Evolutionary conservation across 2,888 invertebrate species (phyloP).

Genomic region (Carabus problematicus): DNA sequence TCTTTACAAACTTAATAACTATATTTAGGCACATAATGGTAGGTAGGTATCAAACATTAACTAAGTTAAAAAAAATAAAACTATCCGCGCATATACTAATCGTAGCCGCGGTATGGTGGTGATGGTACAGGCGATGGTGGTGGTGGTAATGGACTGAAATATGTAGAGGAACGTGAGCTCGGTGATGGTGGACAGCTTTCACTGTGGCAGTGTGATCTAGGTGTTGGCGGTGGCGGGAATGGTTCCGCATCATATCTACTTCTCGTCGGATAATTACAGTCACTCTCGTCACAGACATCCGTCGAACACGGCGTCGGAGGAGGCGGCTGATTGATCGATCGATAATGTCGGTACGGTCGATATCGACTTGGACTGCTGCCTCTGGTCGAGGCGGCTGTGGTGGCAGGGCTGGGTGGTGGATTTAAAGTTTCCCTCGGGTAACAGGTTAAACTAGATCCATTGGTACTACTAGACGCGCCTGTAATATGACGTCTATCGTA

Average conservation of each 20-base stretch:
- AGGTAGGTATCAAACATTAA: constrained; percentile 23
- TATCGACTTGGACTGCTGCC: constrained; percentile 68
- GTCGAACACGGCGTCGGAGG: constrained; percentile 96
- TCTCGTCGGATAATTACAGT: constrained; percentile 72
- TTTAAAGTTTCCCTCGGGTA: constrained; percentile 89
- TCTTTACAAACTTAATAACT: constrained; percentile 16
- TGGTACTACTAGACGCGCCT: constrained; percentile 73
- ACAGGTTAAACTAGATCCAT: constrained; percentile 63
- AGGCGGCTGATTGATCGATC: constrained; percentile 80
- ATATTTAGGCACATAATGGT: constrained; percentile 40
- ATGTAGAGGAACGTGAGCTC: constrained; percentile 79
- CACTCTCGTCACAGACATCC: constrained; percentile 91
- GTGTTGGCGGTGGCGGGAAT: constrained; percentile 79
- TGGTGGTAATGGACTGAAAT: constrained; percentile 81
- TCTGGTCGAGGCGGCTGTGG: constrained; percentile 67
- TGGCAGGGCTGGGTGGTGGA: constrained; percentile 90
- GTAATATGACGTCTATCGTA: constrained; percentile 72
- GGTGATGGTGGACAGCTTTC: constrained; percentile 73
- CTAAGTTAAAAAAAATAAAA: constrained; percentile 32
- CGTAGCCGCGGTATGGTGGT: constrained; percentile 60
- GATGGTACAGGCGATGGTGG: constrained; percentile 84
- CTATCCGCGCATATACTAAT: constrained; percentile 48
- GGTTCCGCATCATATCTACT: constrained; percentile 72
- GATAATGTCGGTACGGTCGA: constrained; percentile 78
- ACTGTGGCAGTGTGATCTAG: constrained; percentile 77